Conservation (phyloP, 2,113 vertebrate genomes). For the Columba janthina region DNA sequence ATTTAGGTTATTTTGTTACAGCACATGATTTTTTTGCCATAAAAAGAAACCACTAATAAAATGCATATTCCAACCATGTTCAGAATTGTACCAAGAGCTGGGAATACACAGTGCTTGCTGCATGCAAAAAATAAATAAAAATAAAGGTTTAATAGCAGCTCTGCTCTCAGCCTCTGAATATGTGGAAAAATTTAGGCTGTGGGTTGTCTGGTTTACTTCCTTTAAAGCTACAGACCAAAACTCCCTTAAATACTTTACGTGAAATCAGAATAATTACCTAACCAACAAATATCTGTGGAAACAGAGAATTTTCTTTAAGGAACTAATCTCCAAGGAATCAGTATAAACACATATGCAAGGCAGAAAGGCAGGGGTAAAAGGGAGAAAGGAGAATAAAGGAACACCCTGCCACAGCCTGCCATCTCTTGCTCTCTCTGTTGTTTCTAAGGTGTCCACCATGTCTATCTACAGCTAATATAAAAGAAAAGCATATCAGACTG, state of each 20-base stretch:
- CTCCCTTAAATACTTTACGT: neutral
- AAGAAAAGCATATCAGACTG: neutral
- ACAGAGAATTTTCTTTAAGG: neutral
- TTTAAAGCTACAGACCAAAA: slow-evolving; percentile 34
- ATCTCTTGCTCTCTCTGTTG: neutral
- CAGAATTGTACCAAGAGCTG: neutral
- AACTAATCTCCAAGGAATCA: neutral
- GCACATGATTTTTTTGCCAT: neutral
- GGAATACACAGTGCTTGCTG: slow-evolving; percentile 37
- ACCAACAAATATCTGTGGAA: slow-evolving; percentile 17
- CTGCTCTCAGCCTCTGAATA: slow-evolving; percentile 9
- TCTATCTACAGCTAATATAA: neutral
- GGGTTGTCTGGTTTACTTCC: slow-evolving; percentile 57
- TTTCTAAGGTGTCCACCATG: neutral
- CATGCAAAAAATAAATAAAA: slow-evolving; percentile 47
- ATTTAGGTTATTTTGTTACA: neutral
- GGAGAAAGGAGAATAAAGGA: neutral
- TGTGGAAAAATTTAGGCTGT: slow-evolving; percentile 52
- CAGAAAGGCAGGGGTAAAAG: neutral
- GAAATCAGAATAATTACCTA: neutral
- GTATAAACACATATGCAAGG: neutral
- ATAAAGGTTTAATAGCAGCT: slow-evolving; percentile 46
- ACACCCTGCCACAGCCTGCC: neutral
- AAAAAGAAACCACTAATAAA: slow-evolving; percentile 40
- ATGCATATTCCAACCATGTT: slow-evolving; percentile 16